Base-by-base conservation (phyloP, 2,888 invertebrate species). In the Asteroscopus sphinx region DNA sequence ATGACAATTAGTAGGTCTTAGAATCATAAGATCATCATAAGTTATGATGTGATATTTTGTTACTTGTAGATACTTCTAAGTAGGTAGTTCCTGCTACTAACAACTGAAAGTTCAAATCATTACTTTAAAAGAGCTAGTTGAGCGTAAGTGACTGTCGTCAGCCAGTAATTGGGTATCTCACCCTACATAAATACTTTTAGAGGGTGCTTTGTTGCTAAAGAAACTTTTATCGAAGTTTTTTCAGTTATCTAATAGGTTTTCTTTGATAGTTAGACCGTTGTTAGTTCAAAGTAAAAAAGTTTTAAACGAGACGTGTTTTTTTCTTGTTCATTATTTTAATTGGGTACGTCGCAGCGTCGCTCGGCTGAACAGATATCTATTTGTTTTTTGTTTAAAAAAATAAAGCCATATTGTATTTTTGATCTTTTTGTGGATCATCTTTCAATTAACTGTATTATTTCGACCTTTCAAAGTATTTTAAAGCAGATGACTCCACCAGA, bases 201-300 rank as follows among this genome's bases (percentile, higher is more conserved):
- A 37, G 33, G 36, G 46, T 32, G 42, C 36, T 8, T 21, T 55
- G 9, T 16, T 64, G 40, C n/a, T 25, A 16, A 58, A 52, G 16
- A 67, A 54, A 56, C 53, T 55, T 60, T 65, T 17, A 5, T 5
- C 6, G 11, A 35, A 55, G 39, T 41, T 64, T 55, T 62, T 62
- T 56, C 39, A 44, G 36, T 40, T 35, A 40, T 36, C 26, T 47
- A 52, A 48, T 56, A 57, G 64, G 13, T 67, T 69, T 52, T 46
- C 61, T 77, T 73, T 64, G 57, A 41, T 60, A 53, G 52, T 66
- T 66, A 58, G 58, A 63, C 36, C 37, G 33, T 66, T 52, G 49
- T 49, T 59, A 47, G 59, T 56, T 64, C 40, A 59, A 74, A 63
- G 46, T 26, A 28, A 63, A 12, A 44, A 58, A 39, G 33, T 51